Conservation (phyloP, 1,140 invertebrate genomes). For the Cydia splendana region DNA sequence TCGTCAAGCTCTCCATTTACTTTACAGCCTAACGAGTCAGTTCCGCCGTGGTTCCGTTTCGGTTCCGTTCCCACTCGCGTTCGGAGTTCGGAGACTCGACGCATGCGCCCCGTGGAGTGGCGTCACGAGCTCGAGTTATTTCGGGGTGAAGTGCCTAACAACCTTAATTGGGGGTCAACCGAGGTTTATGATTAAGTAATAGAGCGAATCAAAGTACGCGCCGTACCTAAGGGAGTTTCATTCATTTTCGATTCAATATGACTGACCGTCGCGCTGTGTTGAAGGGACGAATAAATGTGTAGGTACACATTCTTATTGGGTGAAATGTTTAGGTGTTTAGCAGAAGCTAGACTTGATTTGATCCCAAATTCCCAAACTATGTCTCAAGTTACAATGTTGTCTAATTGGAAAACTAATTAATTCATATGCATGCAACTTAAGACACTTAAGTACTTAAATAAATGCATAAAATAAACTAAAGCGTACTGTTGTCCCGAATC, state of each 20-base stretch:
- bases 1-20: neutral
- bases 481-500: too few relatives aligned
- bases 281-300: too few relatives aligned
- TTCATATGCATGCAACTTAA: too few relatives aligned
- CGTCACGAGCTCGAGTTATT: constrained; percentile 12
- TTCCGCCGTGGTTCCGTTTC: neutral
- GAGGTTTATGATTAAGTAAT: constrained; percentile 12
- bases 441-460: too few relatives aligned
- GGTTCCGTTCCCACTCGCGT: neutral
- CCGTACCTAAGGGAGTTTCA: neutral
- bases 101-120: neutral
- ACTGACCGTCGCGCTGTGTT: neutral
- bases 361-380: too few relatives aligned
- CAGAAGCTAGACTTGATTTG: too few relatives aligned
- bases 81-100: neutral
- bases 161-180: neutral
- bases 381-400: too few relatives aligned
- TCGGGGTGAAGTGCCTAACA: neutral
- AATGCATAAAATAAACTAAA: too few relatives aligned
- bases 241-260: neutral
- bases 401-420: too few relatives aligned
- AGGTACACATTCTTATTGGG: neutral
- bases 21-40: neutral
- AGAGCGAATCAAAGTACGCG: neutral
- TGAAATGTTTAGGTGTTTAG: too few relatives aligned